Evolutionary conservation across 2,113 vertebrate species (phyloP), one percentile per base, ranked within the genome.

Genomic region (Isichthys henryi): DNA sequence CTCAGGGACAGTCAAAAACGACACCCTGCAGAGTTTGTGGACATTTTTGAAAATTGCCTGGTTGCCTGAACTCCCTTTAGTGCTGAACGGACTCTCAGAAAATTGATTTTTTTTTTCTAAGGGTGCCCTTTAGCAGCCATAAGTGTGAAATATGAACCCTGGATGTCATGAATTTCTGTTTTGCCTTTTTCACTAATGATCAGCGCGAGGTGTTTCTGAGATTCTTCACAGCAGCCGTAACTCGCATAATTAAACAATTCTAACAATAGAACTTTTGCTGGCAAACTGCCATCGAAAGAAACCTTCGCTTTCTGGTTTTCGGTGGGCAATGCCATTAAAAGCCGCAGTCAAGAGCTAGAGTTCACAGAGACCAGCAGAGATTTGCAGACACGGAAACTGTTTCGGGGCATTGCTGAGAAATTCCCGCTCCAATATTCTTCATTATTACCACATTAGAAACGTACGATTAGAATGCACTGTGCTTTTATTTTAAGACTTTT

Each of bases 31-130:
- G 94, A 91, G 95, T 39, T 95, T 95, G 92, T 92, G 94, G 95
- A 97, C 96, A 95, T 97, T 97, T 97, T 97, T 97, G 96, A 97
- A 97, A 98, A 98, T 98, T 98, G 97, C 97, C 97, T 97, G 96
- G 97, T 96, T 98, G 97, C 97, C 97, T 95, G 95, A 95, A 96
- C 96, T 97, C 97, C 97, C 97, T 98, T 97, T 97, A 97, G 97
- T 97, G 96, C 97, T 97, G 93, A 96, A 96, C 97, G 96, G 97
- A 99, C 97, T 97, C 98, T 97, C 96, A 97, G 97, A 97, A 98
- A 98, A 99, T 98, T 98, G 97, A 98, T 98, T 99, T 98, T 98
- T 96, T 66, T 98, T 99, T 98, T 97, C 96, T 96, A 96, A 98
- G 97, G 96, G 97, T 96, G 97, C 95, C 97, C 97, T 98, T 98